These are phyloP conservation scores for Drosophila elegans DNA, from an alignment of 1,140 invertebrate genomes.

Conservation along the genomic window DNA sequence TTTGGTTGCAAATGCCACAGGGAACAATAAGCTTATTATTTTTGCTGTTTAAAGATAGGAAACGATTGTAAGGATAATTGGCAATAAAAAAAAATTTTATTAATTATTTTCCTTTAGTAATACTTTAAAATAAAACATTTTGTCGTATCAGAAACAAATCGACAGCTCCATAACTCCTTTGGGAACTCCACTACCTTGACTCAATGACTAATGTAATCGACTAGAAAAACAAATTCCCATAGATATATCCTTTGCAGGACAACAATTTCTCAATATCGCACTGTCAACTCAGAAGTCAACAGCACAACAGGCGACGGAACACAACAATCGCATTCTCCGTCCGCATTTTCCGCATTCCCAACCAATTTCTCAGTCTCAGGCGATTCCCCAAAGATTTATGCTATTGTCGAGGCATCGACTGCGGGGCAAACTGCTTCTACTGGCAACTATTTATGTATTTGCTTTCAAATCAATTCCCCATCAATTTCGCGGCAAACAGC, in stretches of 20 bases:
- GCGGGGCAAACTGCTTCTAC: constrained; percentile 23
- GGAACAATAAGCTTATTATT: no score
- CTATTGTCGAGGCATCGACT: constrained; percentile 28
- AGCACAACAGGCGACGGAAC: constrained; percentile 34
- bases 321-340: constrained; percentile 54
- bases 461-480: constrained; percentile 82
- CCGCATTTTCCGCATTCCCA: constrained; percentile 38
- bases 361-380: constrained; percentile 50
- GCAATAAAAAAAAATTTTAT: no score
- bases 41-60: no score
- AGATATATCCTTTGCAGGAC: constrained; percentile 38
- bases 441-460: constrained; percentile 78
- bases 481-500: constrained; percentile 76
- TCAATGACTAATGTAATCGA: constrained; percentile 35
- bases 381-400: constrained; percentile 52
- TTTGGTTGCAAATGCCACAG: not conserved
- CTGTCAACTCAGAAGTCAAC: constrained; percentile 45
- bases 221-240: constrained; percentile 40
- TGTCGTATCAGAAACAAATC: not conserved
- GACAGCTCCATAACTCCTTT: constrained; percentile 1
- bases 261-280: constrained; percentile 41
- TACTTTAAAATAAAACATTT: no score
- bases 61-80: no score
- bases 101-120: no score
- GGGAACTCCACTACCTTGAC: not conserved